phyloP scores from a whole-genome alignment of 2,888 invertebrate genomes.

The Chrysina gloriosa region DNA sequence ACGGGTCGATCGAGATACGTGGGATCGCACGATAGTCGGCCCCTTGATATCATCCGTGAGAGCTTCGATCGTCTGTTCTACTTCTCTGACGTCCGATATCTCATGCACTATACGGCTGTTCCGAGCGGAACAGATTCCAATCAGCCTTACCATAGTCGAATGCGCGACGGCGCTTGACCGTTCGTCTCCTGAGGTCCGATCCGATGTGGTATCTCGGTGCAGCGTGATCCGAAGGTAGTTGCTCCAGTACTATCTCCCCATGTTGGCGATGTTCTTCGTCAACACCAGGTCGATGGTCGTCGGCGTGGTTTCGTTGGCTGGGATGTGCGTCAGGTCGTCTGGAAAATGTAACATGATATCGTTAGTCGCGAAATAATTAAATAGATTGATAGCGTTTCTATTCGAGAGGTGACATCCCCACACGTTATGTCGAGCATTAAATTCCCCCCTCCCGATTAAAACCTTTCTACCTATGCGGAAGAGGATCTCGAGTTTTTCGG shows the following conservation, averaged over 20 bases:
- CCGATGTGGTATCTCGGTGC: no score
- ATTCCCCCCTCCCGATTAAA: slow-evolving; percentile 41
- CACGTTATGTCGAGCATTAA: slow-evolving; percentile 43
- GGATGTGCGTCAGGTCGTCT: slow-evolving; percentile 40
- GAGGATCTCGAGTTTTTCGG: not conserved
- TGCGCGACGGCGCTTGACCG: not conserved
- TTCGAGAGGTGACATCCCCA: slow-evolving; percentile 45
- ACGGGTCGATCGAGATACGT: not conserved
- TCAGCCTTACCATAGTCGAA: slow-evolving; percentile 3
- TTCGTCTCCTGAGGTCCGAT: not conserved
- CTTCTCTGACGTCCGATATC: no score
- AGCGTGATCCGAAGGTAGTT: not conserved
- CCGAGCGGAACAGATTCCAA: slow-evolving; percentile 12
- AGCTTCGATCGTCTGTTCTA: not conserved
- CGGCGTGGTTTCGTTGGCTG: slow-evolving; percentile 40
- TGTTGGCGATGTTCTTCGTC: slow-evolving; percentile 27
- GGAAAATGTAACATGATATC: slow-evolving; percentile 27
- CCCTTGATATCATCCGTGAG: not conserved
- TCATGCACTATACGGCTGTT: not conserved
- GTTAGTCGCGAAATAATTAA: slow-evolving; percentile 18
- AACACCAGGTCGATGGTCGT: slow-evolving; percentile 46
- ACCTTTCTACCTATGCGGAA: slow-evolving; percentile 2
- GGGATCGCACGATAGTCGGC: not conserved
- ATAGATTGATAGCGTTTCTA: slow-evolving; percentile 43
- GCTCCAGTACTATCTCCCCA: not conserved